phyloP scores from a whole-genome alignment of 2,888 invertebrate species.

The Resseliella maxima region DNA sequence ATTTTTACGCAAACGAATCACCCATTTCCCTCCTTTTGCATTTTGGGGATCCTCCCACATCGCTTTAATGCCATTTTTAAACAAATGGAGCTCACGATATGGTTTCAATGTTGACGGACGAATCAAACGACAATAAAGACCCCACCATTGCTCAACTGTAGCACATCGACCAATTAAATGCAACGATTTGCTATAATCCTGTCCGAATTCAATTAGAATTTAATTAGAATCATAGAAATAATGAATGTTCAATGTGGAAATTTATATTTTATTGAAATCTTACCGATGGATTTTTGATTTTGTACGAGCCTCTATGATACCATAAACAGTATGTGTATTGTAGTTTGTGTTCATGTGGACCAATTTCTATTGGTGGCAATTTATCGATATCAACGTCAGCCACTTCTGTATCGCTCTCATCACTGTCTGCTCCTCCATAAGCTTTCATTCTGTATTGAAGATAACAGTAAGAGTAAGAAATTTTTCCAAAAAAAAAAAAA shows the following conservation, averaged over 20 bases:
- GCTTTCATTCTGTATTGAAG: conserved; percentile 15
- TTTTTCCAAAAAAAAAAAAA: no score
- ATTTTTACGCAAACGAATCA: conserved; percentile 92
- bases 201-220: background rate
- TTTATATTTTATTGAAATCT: no score
- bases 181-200: conserved; percentile 71
- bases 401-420: conserved; percentile 74
- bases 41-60: conserved; percentile 99
- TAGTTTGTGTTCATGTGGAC: conserved; percentile 88
- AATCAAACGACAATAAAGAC: conserved; percentile 89
- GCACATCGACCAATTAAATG: conserved; percentile 89
- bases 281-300: conserved; percentile 56
- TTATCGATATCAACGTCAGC: conserved; percentile 70
- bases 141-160: conserved; percentile 98
- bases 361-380: conserved; percentile 77
- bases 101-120: conserved; percentile 90
- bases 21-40: conserved; percentile 98
- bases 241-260: no score
- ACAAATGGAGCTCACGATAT: conserved; percentile 94
- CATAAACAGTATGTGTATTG: conserved; percentile 95
- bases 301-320: conserved; percentile 69
- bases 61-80: conserved; percentile 97
- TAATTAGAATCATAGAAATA: no score
- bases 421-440: conserved; percentile 68
- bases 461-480: no score